Base-by-base conservation (phyloP, 2,888 invertebrate species). In the Zygogramma bicolorata region DNA sequence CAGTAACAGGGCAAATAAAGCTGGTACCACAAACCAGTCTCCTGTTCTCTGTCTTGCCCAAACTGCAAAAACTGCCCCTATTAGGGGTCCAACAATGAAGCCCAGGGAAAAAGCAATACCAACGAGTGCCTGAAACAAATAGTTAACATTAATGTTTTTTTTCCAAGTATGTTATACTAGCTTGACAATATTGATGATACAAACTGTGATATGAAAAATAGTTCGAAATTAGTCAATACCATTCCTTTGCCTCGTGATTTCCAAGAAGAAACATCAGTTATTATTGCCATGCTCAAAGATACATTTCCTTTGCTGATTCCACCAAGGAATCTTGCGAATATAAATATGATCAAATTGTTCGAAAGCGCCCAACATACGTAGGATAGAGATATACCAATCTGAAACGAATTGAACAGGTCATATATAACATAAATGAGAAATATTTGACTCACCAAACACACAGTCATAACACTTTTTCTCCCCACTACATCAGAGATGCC, bases 281-380 rank as follows among this genome's bases (percentile, higher is more conserved):
- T 95, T 68, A 99, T 93, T 1, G 99, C 97, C 92, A 97, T 97
- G 72, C 96, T 94, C 25, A 99, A 90, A 78, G 97, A 97, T 13
- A 99, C 95, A 87, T 99, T 99, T 25, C 98, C 98, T 88, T 99
- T 98, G 86, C 97, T 97, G 22, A 99, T 89, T 0, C 99, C 99
- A 13, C 98, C 98, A 75, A 99, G 89, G 80, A 99, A 92, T 80
- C 99, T 90, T 0, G 98, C 95, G 75, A 98, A 81, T 27, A 99
- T 96, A 88, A 99, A 99, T 62, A 97, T 84, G 7, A 93, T 91
- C 87, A 99, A 98, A 83, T 94, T 96, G 74, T 90, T 90, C 0
- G 98, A 97, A 60, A 93, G 86, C 22, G 95, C 94, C 99, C 99
- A 99, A 70, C 98, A 83, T 0, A 93, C 89, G 86, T 98, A 97